Evolutionary conservation across 2,888 invertebrate genomes (phyloP), one percentile per base, ranked within the genome.

Genomic region (Anoplius nigerrimus): DNA sequence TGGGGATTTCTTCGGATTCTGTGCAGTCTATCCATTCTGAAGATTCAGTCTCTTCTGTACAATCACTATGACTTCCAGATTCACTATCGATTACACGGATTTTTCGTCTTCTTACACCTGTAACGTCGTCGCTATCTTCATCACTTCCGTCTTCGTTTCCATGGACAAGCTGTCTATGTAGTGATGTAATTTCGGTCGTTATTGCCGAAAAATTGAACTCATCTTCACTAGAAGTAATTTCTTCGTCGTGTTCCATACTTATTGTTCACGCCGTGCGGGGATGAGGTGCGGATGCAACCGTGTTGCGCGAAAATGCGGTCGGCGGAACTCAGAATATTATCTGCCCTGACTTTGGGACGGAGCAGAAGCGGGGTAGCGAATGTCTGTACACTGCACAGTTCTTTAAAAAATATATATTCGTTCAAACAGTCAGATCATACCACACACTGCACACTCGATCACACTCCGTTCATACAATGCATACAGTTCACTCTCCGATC

Each of bases 81-180:
- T 56, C 42, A 56, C 42, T 56, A 56, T 56, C 16, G 3, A 56
- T 34, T 56, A 56, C n/a, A 42, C 56, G 56, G 55, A 54, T 54
- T 54, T 54, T 54, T 54, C 27, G 54, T 54, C 15, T 22, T 54
- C 3, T 27, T 54, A 18, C 20, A 3, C 16, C 48, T 59, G 4
- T 59, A n/a, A 60, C 42, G 2, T 48, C 60, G 51, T 60, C 60
- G 34, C 46, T 48, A 51, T 60, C 60, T 51, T 34, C 18, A 60
- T 60, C 60, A 51, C 60, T 60, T 51, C 51, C 42, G 5, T 60
- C 51, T 60, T 60, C 48, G 5, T 60, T 16, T 21, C 20, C 46
- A 60, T 60, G 51, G 60, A 34, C 51, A 51, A 60, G 51, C 60
- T 16, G 42, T 60, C 3, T 51, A 51, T 34, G 60, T 60, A 46